Conservation (phyloP, 2,113 vertebrate species). For the Beaufortia kweichowensis region DNA sequence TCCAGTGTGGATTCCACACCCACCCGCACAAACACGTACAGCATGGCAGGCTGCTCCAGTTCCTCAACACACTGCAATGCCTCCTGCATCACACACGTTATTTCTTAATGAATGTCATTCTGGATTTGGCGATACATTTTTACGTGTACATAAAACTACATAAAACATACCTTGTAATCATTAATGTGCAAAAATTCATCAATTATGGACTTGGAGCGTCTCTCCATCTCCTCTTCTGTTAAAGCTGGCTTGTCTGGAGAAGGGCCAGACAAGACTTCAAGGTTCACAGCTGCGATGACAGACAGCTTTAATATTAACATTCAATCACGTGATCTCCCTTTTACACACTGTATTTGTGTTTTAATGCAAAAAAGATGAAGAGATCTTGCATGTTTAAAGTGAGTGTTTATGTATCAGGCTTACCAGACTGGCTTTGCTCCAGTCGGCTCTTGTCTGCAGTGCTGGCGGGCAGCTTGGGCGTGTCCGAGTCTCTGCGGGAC, state of each 20-base stretch:
- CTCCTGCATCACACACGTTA: constrained; percentile 74
- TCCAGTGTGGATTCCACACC: constrained; percentile 95
- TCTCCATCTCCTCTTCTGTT: constrained; percentile 89
- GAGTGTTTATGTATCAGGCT: constrained; percentile 63
- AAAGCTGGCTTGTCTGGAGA: constrained; percentile 74
- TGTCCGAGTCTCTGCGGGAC: constrained; percentile 72
- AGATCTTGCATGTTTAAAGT: neutral
- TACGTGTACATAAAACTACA: neutral
- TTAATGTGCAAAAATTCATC: constrained; percentile 98
- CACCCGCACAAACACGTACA: constrained; percentile 86
- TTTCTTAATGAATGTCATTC: neutral
- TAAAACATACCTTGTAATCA: constrained; percentile 87
- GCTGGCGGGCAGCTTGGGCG: constrained; percentile 79
- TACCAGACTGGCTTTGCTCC: constrained; percentile 76
- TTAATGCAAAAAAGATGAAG: neutral
- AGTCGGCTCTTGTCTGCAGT: constrained; percentile 77
- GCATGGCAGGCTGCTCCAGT: constrained; percentile 77
- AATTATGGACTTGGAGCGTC: constrained; percentile 91
- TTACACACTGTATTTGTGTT: too few relatives aligned
- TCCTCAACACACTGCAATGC: constrained; percentile 94
- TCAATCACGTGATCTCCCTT: too few relatives aligned
- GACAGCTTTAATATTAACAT: neutral
- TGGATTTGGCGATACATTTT: too few relatives aligned
- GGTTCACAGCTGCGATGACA: constrained; percentile 71
- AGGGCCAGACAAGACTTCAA: constrained; percentile 74